phyloP scores from a whole-genome alignment of 2,113 vertebrate species.

The Epinephelus moara region DNA sequence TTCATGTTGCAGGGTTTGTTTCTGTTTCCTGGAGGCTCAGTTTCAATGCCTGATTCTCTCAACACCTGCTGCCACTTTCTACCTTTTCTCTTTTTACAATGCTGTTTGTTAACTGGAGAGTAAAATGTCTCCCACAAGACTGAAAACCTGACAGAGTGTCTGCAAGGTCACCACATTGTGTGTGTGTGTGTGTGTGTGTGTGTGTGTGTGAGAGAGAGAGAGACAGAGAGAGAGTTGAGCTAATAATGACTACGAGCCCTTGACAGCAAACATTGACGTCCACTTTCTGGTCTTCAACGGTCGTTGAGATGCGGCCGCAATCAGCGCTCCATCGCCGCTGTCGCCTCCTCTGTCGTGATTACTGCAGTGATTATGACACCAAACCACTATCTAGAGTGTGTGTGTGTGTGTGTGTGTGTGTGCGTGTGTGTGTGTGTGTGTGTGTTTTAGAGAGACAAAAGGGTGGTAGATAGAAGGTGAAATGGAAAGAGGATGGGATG shows the following conservation, averaged over 20 bases:
- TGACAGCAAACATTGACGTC: constrained; percentile 33
- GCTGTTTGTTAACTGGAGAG: neutral
- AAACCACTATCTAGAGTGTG: constrained; percentile 4
- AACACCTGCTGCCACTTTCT: neutral
- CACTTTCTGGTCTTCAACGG: constrained; percentile 25
- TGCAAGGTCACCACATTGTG: constrained; percentile 1
- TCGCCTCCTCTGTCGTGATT: constrained; percentile 61
- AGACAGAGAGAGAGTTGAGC: neutral
- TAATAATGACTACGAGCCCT: constrained; percentile 29
- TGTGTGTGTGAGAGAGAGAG: neutral
- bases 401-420: constrained; percentile 12
- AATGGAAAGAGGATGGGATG: constrained; percentile 2
- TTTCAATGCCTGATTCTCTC: neutral
- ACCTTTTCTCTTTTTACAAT: neutral
- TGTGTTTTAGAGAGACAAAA: neutral
- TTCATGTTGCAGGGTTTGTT: neutral
- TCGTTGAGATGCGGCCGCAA: constrained; percentile 56
- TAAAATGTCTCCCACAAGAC: neutral
- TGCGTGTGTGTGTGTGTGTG: constrained; percentile 24
- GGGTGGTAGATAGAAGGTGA: neutral
- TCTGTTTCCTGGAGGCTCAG: neutral
- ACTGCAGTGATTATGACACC: constrained; percentile 39
- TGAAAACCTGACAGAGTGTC: neutral
- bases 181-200: neutral
- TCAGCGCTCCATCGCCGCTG: constrained; percentile 25